Conservation (phyloP, 2,797 vertebrate genomes). For the Tiaroga cobitis region DNA sequence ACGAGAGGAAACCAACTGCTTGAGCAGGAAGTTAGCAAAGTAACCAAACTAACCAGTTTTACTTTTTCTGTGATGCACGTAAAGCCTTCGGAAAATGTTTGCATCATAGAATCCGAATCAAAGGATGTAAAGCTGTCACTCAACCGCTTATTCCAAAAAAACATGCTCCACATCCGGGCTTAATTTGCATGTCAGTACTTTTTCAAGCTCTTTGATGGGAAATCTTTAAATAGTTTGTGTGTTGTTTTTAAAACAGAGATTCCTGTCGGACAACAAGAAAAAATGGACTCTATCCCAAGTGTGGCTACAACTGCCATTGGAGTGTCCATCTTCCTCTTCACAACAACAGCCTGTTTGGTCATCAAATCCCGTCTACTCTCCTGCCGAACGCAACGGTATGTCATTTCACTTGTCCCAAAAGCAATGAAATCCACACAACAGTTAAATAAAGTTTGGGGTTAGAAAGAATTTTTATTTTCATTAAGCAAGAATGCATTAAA, state of each 20-base stretch:
- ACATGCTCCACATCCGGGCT: slow-evolving; percentile 7
- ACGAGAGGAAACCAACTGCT: slow-evolving; percentile 68
- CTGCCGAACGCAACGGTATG: slow-evolving; percentile 74
- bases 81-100: slow-evolving; percentile 59
- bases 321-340: slow-evolving; percentile 80
- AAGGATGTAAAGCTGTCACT: slow-evolving; percentile 45
- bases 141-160: slow-evolving; percentile 33
- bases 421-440: too few species aligned
- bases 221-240: not conserved
- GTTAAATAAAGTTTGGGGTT: too few species aligned
- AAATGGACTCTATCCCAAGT: slow-evolving; percentile 67
- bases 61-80: slow-evolving; percentile 63
- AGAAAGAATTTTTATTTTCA: too few species aligned
- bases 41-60: slow-evolving; percentile 63
- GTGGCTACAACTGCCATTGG: slow-evolving; percentile 78
- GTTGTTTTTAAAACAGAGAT: slow-evolving; percentile 55
- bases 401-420: not conserved
- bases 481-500: not conserved
- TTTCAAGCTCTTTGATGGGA: not conserved
- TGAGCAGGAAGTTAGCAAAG: slow-evolving; percentile 72
- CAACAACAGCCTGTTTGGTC: slow-evolving; percentile 79
- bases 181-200: not conserved
- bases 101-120: slow-evolving; percentile 40
- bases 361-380: slow-evolving; percentile 76
- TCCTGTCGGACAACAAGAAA: slow-evolving; percentile 52